Base-by-base conservation (phyloP, 2,113 vertebrate genomes). In the Spea bombifrons region DNA sequence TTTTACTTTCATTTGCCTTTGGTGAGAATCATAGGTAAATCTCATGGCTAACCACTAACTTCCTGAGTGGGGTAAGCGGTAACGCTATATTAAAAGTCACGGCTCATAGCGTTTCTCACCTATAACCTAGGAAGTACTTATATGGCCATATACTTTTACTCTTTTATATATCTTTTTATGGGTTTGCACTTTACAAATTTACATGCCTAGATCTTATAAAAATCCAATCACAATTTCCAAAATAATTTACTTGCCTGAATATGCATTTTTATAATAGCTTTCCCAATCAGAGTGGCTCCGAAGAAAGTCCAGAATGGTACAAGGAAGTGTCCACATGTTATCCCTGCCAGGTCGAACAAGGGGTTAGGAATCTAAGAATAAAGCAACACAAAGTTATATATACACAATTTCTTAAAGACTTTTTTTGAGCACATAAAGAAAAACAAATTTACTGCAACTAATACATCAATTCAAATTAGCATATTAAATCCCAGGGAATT, bases 181-280 rank as follows among this genome's bases (percentile, higher is more conserved):
- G 15, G 7, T 48, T 15, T 50, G 15, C 8, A 5, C 3, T 8
- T 49, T 48, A n/a, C 16, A 52, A 8, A 70, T 53, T 13, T 64
- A 13, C 3, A 13, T 30, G 30, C 30, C 30, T 30, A 30, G 30
- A 30, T 30, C 2, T 30, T 30, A 30, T 30, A 30, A 30, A 30
- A 30, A n/a, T n/a, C 52, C 52, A 55, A 55, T 13, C 12, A 1
- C 59, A 63, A 6, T 63, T 63, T 15, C 5, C 1, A 7, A 12
- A 6, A 5, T 16, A n/a, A 30, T 2, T 65, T 77, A 86, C 92
- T 94, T 90, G 94, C 95, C 93, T 95, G 97, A 87, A 95, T 94
- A 77, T 99, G 97, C 97, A 99, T 99, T 91, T 99, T 99, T 84
- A 99, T 92, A 78, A 99, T 90, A 50, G 97, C 97, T 92, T 99